Evolutionary conservation across 2,113 vertebrate species (phyloP), one percentile per base, ranked within the genome.

Genomic region (Sinocyclocheilus anophthalmus): DNA sequence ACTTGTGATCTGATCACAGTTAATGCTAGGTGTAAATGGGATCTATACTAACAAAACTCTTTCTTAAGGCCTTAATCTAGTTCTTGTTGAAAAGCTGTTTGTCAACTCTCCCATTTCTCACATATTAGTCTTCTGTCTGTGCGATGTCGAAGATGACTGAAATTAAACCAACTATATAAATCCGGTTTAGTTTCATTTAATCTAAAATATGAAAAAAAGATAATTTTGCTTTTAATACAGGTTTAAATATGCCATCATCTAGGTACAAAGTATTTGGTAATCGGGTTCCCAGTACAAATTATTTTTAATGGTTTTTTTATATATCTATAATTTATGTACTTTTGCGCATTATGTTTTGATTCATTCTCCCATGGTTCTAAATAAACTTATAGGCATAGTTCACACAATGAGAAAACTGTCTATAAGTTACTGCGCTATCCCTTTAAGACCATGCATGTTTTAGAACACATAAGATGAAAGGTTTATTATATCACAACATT

Each of bases 141-240:
- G n/a, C n/a, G n/a, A n/a, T n/a, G n/a, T n/a, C n/a, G n/a, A n/a
- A n/a, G n/a, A n/a, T n/a, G n/a, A n/a, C 37, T 30, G 4, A 59
- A 50, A 30, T 78, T 69, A 18, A 65, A 22, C 11, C 45, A 57
- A 65, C 33, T 5, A 67, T 33, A 33, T n/a, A n/a, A n/a, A n/a
- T n/a, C n/a, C n/a, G n/a, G n/a, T 81, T 76, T 59, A 39, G 18
- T 79, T 83, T 79, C 0, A 61, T 26, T 63, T 14, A 76, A 37
- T 22, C 8, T 55, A 24, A 70, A 78, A 70, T 70, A 42, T 57
- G 14, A 33, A 57, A 45, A 1, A 69, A 7, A n/a, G 5, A 12
- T 6, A 12, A 37, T 67, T 39, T 85, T 24, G n/a, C 4, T 48
- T 22, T 75, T 72, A 70, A 39, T 48, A 24, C 18, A 72, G 53